Evolutionary conservation across 1,140 invertebrate genomes (phyloP).

Genomic region (Meloidogyne exigua): DNA sequence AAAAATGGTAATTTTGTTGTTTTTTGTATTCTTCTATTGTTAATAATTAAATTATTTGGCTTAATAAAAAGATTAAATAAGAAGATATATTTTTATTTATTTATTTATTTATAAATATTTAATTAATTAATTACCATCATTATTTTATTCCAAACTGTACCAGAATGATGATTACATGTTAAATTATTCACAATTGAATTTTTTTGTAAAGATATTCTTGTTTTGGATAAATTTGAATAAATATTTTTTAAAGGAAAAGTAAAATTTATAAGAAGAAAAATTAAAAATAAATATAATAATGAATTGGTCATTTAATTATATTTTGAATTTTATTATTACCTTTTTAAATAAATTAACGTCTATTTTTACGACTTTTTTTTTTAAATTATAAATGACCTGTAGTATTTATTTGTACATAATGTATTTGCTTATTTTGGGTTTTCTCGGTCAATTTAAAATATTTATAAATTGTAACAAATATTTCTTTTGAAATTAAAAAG

Average conservation of each 20-base stretch:
- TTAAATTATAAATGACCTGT: too few species aligned
- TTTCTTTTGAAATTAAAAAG: too few species aligned
- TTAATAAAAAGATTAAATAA: too few species aligned
- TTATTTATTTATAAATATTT: too few species aligned
- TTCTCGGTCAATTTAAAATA: too few species aligned
- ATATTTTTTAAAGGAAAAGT: background rate
- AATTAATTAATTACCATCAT: background rate
- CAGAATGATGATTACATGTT: background rate
- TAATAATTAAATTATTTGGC: too few species aligned
- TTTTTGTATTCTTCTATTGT: background rate
- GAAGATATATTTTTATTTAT: too few species aligned
- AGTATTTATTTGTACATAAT: too few species aligned
- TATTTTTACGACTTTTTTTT: too few species aligned
- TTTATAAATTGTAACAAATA: too few species aligned
- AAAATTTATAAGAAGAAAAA: background rate
- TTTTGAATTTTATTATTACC: background rate
- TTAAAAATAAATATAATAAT: conserved; percentile 9
- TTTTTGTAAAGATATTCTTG: background rate
- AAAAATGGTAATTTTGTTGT: background rate
- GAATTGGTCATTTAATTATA: background rate
- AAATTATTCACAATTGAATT: background rate
- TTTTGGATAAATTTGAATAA: background rate
- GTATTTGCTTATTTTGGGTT: too few species aligned
- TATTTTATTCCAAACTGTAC: background rate
- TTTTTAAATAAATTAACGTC: background rate